phyloP scores from a whole-genome alignment of 2,113 vertebrate species.

The Gadus macrocephalus region DNA sequence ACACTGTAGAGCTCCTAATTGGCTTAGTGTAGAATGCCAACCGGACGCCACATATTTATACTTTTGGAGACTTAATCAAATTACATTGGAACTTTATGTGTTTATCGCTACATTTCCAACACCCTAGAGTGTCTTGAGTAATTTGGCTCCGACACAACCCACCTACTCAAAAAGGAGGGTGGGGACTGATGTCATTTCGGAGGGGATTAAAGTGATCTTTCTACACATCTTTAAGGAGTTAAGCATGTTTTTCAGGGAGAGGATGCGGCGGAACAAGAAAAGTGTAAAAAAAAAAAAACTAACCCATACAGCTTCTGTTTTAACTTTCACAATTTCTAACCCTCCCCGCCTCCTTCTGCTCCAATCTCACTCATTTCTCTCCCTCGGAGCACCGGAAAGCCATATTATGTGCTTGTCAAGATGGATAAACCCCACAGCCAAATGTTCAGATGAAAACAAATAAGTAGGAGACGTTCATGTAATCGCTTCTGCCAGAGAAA shows the following conservation, averaged over 20 bases:
- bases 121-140: constrained; percentile 73
- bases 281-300: constrained; percentile 47
- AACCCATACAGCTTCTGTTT: constrained; percentile 58
- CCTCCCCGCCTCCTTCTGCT: constrained; percentile 33
- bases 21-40: constrained; percentile 56
- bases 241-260: constrained; percentile 59
- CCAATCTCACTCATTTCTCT: constrained; percentile 56
- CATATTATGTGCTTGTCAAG: constrained; percentile 76
- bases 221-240: constrained; percentile 69
- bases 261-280: constrained; percentile 59
- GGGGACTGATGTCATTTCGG: constrained; percentile 76
- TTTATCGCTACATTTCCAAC: constrained; percentile 69
- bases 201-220: constrained; percentile 76
- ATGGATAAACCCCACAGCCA: constrained; percentile 75
- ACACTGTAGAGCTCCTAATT: constrained; percentile 65
- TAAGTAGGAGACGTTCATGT: constrained; percentile 74
- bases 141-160: constrained; percentile 74
- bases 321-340: constrained; percentile 61
- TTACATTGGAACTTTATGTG: constrained; percentile 73
- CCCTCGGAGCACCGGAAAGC: constrained; percentile 64
- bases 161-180: constrained; percentile 75
- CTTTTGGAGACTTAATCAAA: constrained; percentile 72
- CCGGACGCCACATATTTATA: constrained; percentile 64
- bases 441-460: constrained; percentile 75
- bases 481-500: constrained; percentile 77